Percentiles rank a stretch among this genome's conserved stretches.
Evolutionary conservation across 2,797 vertebrate genomes (phyloP).

Genomic region (Fratercula arctica): DNA sequence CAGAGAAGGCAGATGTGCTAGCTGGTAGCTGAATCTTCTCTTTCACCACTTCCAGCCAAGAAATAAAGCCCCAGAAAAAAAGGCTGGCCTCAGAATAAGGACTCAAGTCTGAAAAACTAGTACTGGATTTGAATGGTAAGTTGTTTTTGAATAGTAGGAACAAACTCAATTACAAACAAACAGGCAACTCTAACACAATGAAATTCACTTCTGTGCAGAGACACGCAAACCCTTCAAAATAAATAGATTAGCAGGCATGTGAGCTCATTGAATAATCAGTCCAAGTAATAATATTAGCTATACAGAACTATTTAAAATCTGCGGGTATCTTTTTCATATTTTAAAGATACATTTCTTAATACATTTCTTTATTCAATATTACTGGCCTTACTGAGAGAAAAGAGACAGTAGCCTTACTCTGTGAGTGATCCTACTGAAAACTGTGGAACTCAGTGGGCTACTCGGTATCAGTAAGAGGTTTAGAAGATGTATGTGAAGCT

Average conservation of each 20-base stretch:
- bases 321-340: background rate
- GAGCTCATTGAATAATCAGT: background rate
- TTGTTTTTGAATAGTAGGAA: background rate
- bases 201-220: background rate
- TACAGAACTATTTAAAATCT: background rate
- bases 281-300: background rate
- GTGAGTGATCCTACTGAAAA: background rate
- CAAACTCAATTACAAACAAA: background rate
- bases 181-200: background rate
- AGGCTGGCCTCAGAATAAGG: background rate
- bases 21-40: background rate
- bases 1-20: slow-evolving; percentile 25
- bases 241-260: background rate
- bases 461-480: background rate
- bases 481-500: background rate
- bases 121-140: background rate
- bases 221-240: background rate
- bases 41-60: slow-evolving; percentile 7
- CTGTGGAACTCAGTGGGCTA: background rate
- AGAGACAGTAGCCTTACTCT: background rate
- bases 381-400: background rate
- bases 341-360: background rate
- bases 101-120: background rate
- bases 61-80: background rate
- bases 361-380: background rate